phyloP scores from a whole-genome alignment of 1,140 invertebrate genomes.

The Tribolium castaneum region DNA sequence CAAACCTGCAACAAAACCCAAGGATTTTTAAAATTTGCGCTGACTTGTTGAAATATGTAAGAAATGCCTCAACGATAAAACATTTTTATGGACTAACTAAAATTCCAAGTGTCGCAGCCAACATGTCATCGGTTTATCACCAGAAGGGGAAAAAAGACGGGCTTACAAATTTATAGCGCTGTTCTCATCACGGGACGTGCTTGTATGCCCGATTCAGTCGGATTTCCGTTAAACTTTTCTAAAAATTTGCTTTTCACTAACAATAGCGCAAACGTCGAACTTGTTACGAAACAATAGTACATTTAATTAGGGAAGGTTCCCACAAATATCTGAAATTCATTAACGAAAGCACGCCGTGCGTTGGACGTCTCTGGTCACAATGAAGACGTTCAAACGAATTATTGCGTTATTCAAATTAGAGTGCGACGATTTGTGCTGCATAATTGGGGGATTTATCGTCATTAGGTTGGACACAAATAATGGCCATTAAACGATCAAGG shows the following conservation, averaged over 20 bases:
- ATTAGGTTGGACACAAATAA: neutral
- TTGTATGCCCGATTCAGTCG: slow-evolving; percentile 7
- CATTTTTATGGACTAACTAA: slow-evolving; percentile 41
- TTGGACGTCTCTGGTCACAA: neutral
- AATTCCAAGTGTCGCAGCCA: slow-evolving; percentile 35
- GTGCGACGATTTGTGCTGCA: neutral
- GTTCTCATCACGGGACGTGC: neutral
- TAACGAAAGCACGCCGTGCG: neutral
- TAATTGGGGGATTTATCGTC: neutral
- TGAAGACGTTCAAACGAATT: slow-evolving; percentile 1
- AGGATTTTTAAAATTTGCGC: neutral
- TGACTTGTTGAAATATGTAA: slow-evolving; percentile 32
- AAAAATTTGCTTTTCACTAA: too few species aligned
- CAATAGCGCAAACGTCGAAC: neutral
- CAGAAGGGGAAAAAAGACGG: slow-evolving; percentile 2
- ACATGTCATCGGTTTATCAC: slow-evolving; percentile 36
- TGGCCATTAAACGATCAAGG: neutral
- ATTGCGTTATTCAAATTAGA: slow-evolving; percentile 3
- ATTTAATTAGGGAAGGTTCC: neutral
- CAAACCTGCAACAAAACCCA: neutral
- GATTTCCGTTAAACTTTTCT: neutral
- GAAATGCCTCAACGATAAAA: slow-evolving; percentile 11
- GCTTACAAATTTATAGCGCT: slow-evolving; percentile 22
- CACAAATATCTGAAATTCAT: neutral
- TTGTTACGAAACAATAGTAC: neutral